Percentiles rank a stretch among this genome's conserved stretches.
Evolutionary conservation across 35 echinoderm and acorn worm species (phyloP).

Genomic region (Heliocidaris tuberculata): DNA sequence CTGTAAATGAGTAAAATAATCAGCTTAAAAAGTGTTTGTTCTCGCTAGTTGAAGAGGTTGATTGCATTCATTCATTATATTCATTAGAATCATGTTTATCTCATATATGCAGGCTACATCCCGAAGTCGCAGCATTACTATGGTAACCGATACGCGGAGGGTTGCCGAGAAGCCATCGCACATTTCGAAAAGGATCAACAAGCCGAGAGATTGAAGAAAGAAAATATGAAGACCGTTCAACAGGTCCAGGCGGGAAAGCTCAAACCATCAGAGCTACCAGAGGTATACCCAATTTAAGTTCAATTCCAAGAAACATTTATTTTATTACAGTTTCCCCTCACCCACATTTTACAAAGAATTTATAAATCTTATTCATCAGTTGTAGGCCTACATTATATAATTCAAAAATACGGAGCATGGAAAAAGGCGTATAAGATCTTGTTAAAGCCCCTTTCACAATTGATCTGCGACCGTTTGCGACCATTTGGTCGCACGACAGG

Average conservation of each 20-base stretch:
- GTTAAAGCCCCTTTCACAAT: no score
- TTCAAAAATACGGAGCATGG: no score
- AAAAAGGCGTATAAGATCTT: no score
- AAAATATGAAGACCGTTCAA: conserved; percentile 57
- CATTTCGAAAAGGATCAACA: conserved; percentile 81
- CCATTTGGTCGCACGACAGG: no score
- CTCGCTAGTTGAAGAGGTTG: neutral
- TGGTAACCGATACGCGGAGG: conserved; percentile 81
- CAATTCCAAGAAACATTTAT: no score
- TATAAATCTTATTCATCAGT: no score
- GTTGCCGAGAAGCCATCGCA: conserved; percentile 74
- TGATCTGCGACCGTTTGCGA: no score
- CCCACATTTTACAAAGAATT: no score
- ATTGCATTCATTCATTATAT: no score
- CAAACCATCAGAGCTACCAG: conserved; percentile 29
- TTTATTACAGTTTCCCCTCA: no score
- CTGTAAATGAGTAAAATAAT: neutral
- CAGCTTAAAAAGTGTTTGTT: neutral
- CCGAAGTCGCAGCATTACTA: conserved; percentile 94
- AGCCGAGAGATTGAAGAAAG: conserved; percentile 52
- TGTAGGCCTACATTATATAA: no score
- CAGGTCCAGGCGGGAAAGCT: conserved; percentile 69
- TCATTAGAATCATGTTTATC: neutral
- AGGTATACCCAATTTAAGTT: neutral
- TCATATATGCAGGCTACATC: conserved; percentile 71